Conservation (phyloP, 2,113 vertebrate species). For the Gulo gulo region DNA sequence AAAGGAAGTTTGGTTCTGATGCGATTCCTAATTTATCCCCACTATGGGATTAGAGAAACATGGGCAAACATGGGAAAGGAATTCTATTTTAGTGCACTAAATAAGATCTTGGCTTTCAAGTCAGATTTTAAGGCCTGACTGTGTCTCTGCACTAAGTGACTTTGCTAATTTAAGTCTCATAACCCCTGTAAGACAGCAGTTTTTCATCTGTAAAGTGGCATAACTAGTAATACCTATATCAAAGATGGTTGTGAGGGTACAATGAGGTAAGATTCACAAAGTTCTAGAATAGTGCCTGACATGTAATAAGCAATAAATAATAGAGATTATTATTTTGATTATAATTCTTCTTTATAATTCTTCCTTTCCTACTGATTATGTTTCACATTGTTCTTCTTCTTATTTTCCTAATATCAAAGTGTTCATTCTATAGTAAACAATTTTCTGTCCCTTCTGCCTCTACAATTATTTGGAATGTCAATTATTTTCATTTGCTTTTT, state of each 20-base stretch:
- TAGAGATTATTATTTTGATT: background rate
- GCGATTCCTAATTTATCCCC: background rate
- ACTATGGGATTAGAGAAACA: background rate
- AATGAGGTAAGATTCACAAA: background rate
- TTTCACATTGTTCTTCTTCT: background rate
- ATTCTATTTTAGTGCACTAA: background rate
- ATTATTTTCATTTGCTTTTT: background rate
- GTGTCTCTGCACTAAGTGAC: background rate
- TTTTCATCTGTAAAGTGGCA: background rate
- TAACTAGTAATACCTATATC: background rate
- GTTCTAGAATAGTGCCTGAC: background rate
- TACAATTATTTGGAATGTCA: background rate
- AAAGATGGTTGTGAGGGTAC: background rate
- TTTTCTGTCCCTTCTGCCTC: background rate
- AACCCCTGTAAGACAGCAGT: background rate
- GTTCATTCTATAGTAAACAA: background rate
- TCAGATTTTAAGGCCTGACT: background rate
- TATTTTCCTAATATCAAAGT: background rate
- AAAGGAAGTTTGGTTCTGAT: background rate
- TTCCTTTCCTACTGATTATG: background rate
- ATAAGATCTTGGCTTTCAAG: background rate
- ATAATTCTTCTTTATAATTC: background rate
- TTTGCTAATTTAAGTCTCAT: background rate
- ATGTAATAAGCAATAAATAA: background rate
- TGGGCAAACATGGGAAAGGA: background rate